Conservation (phyloP, 2,113 vertebrate genomes). For the Chaetorhynchus papuensis region DNA sequence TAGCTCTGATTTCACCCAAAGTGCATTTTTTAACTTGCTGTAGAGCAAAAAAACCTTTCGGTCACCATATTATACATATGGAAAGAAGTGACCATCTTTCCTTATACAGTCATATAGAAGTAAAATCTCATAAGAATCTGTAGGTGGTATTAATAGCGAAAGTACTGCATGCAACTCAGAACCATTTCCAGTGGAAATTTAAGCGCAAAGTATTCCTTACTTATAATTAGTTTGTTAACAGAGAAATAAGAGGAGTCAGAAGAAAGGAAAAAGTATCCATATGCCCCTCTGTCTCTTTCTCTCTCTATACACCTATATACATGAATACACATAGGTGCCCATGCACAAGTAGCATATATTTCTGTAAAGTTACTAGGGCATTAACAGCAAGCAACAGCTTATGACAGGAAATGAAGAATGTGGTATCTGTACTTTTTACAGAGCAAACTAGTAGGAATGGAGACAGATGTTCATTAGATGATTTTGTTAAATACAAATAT, state of each 20-base stretch:
- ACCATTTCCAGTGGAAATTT: not conserved
- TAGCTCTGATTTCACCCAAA: not conserved
- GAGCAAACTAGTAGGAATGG: not conserved
- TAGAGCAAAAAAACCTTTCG: not conserved
- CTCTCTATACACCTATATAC: fast-evolving
- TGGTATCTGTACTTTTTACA: not conserved
- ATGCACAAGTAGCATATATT: not conserved
- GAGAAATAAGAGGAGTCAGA: not conserved
- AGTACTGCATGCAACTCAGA: not conserved
- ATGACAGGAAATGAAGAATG: not conserved
- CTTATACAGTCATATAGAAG: not conserved
- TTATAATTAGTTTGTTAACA: not conserved
- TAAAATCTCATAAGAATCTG: not conserved
- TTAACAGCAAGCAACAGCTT: not conserved
- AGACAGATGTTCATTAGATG: conserved; percentile 5
- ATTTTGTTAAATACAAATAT: not conserved
- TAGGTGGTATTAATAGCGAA: not conserved
- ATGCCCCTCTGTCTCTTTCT: not conserved
- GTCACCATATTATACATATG: not conserved
- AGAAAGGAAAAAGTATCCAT: not conserved
- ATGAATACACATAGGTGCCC: not conserved
- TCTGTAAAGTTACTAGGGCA: not conserved
- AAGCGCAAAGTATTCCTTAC: not conserved
- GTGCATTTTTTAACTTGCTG: not conserved
- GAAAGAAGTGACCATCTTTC: not conserved